A percentile compares a stretch with the other conserved stretches of the same genome.
Evolutionary conservation across 2,888 invertebrate species (phyloP).

Genomic region (Synergus umbraculus): DNA sequence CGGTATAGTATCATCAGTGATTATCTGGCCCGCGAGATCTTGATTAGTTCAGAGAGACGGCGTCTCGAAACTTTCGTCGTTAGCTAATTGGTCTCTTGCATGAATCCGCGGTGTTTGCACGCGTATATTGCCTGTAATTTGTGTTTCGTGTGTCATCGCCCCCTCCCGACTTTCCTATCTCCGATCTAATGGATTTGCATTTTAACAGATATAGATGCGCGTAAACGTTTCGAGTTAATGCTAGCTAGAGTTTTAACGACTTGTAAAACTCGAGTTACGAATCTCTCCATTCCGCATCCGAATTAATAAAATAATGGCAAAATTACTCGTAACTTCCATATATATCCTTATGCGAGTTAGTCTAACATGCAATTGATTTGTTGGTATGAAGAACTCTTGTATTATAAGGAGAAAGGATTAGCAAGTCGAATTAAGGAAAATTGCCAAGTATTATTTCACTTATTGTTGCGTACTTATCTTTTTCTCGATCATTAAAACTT

Average conservation of each 20-base stretch:
- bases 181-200: slow-evolving; percentile 28
- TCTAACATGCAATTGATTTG: neutral
- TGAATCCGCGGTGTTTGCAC: slow-evolving; percentile 65
- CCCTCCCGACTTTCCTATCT: slow-evolving; percentile 37
- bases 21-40: slow-evolving; percentile 67
- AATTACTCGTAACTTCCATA: neutral
- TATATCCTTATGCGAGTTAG: neutral
- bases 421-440: slow-evolving; percentile 9
- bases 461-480: slow-evolving; percentile 15
- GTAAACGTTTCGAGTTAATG: slow-evolving; percentile 20
- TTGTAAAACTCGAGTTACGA: neutral
- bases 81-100: slow-evolving; percentile 68
- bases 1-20: slow-evolving; percentile 64
- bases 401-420: neutral
- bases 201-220: slow-evolving; percentile 22
- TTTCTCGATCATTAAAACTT: slow-evolving; percentile 11
- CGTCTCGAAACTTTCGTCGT: slow-evolving; percentile 71
- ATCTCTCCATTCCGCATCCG: neutral
- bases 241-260: slow-evolving; percentile 25
- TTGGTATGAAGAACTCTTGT: neutral
- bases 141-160: slow-evolving; percentile 56
- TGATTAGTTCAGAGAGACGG: slow-evolving; percentile 66
- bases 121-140: slow-evolving; percentile 60
- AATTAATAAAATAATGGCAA: neutral
- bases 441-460: slow-evolving; percentile 6